Evolutionary conservation across 1,140 invertebrate genomes (phyloP), one percentile per base, ranked within the genome.

Genomic region (Paracyclopina nana): DNA sequence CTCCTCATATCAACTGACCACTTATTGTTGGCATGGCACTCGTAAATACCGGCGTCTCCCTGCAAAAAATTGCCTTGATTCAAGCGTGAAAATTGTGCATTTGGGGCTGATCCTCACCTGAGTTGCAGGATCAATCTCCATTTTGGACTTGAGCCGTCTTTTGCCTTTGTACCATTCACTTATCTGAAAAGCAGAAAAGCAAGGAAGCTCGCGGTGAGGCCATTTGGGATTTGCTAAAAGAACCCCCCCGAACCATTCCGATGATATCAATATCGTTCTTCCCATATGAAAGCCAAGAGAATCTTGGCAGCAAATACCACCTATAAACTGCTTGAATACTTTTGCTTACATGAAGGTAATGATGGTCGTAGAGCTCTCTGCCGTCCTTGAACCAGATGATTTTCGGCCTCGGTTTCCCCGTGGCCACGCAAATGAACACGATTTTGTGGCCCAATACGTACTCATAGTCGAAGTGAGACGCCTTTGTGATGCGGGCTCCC

Each of bases 351-450:
- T 88, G 82, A 58, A 88, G 68, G 61, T 86, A 86, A 24, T 78
- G 72, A 68, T 90, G 84, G 14, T 77, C 75, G 55, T 83, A 85
- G 57, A 91, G 78, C 63, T 90, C 84, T 14, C 78, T 75, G 8
- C 83, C 83, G 66, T 90, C 84, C 64, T 90, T 90, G 61, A 82
- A 87, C 84, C 84, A 88, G 6, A 82, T 87, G 30, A 88, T 85
- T 27, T 83, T 79, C 0, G 82, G 82, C 40, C 81, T 67, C 2
- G 84, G 85, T 53, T 73, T 75, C 12, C 85, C 85, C 60, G 76
- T 77, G 1, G 85, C 85, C 12, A 82, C 77, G 61, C 86, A 91
- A 14, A 90, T 66, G 59, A 91, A 90, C 1, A 79, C 79, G 46
- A 91, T 87, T 66, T 90, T 91, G 63, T 90, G 84, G 4, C 86